phyloP scores from a whole-genome alignment of 2,888 invertebrate genomes.

The Acronicta aceris region DNA sequence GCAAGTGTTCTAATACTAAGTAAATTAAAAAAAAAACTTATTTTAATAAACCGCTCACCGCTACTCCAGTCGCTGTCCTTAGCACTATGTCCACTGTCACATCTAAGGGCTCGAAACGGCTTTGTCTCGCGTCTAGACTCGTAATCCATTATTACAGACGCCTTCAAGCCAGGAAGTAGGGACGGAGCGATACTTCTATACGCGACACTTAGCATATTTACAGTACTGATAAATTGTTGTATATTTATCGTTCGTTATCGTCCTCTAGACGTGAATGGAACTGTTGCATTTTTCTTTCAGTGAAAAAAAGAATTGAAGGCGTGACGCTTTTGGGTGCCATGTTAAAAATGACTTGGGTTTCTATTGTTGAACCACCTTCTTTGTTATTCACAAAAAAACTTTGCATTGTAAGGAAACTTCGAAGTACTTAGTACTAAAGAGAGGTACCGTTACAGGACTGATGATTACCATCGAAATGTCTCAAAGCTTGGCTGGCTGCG shows the following conservation, averaged over 20 bases:
- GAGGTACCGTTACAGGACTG: not conserved
- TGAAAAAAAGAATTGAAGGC: constrained; percentile 53
- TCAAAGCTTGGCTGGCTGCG: not conserved
- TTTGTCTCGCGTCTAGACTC: constrained; percentile 86
- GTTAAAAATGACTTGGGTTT: constrained; percentile 18
- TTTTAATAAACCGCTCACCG: not conserved
- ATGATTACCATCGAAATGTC: not conserved
- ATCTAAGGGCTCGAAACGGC: constrained; percentile 78
- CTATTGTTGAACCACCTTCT: not conserved
- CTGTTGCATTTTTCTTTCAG: constrained; percentile 80
- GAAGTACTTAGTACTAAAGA: not conserved
- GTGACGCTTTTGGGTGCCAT: constrained; percentile 28
- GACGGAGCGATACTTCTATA: constrained; percentile 76
- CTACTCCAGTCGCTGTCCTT: constrained; percentile 49
- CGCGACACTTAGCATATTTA: constrained; percentile 83
- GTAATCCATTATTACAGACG: constrained; percentile 86
- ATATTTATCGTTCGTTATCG: constrained; percentile 81
- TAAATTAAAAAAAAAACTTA: not conserved
- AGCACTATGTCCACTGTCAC: constrained; percentile 28
- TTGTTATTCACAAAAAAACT: not conserved
- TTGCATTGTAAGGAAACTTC: not conserved
- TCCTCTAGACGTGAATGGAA: constrained; percentile 74
- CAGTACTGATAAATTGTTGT: constrained; percentile 81
- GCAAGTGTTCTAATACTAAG: no score
- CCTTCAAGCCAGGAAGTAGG: constrained; percentile 69